Evolutionary conservation across 2,888 invertebrate species (phyloP).

Genomic region (Octodonta nipae): DNA sequence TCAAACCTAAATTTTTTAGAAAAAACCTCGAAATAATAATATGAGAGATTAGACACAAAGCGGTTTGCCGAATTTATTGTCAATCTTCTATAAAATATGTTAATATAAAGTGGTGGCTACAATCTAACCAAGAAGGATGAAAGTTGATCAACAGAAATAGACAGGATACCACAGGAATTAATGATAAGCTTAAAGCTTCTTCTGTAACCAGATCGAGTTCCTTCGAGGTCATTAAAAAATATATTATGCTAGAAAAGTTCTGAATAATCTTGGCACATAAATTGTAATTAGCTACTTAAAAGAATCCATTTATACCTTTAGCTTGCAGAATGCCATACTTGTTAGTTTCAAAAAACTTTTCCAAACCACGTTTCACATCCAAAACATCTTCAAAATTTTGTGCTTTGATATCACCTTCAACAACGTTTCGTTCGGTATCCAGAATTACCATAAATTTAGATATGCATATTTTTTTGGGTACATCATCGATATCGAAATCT

Average conservation of each 20-base stretch:
- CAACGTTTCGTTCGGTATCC: slow-evolving; percentile 24
- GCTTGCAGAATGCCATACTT: slow-evolving; percentile 31
- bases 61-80: no score
- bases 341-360: slow-evolving; percentile 29
- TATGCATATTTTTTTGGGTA: slow-evolving; percentile 28
- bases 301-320: slow-evolving; percentile 21
- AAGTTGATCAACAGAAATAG: no score
- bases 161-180: no score
- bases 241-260: slow-evolving; percentile 1
- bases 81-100: no score
- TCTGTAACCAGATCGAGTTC: no score
- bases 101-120: no score
- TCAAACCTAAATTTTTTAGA: no score
- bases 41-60: no score
- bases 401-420: slow-evolving; percentile 30
- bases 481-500: slow-evolving; percentile 22
- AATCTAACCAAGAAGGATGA: no score
- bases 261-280: not conserved
- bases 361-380: slow-evolving; percentile 29
- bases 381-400: slow-evolving; percentile 22
- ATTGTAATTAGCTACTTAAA: not conserved
- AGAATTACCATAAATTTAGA: slow-evolving; percentile 29
- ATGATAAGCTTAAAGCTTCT: no score
- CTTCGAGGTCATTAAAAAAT: no score
- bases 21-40: no score